A percentile compares a stretch with the other conserved stretches of the same genome.
Evolutionary conservation across 2,888 invertebrate species (phyloP).

Genomic region (Oligia fasciuncula): DNA sequence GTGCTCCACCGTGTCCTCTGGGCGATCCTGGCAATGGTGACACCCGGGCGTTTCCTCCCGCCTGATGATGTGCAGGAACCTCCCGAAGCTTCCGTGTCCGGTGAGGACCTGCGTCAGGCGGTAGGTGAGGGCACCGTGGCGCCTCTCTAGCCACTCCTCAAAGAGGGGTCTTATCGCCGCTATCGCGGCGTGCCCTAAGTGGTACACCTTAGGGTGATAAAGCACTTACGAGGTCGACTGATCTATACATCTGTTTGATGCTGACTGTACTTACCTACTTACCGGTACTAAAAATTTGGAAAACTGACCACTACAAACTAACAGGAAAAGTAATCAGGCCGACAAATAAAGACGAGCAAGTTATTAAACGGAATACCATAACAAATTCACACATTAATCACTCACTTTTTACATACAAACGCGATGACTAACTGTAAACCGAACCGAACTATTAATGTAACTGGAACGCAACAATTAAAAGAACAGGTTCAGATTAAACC

Average conservation of each 20-base stretch:
- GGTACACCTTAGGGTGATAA: background rate
- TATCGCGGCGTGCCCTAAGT: too few relatives aligned
- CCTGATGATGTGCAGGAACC: too few relatives aligned
- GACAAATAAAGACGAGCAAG: conserved; percentile 38
- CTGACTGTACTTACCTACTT: background rate
- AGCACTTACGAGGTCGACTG: background rate
- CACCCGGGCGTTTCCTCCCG: too few relatives aligned
- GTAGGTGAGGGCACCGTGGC: too few relatives aligned
- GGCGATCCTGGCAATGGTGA: too few relatives aligned
- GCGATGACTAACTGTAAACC: conserved; percentile 59
- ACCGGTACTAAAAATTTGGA: background rate
- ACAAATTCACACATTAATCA: conserved; percentile 59
- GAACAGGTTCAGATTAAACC: conserved; percentile 72
- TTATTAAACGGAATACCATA: conserved; percentile 34
- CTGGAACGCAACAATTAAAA: conserved; percentile 70
- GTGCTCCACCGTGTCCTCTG: too few relatives aligned
- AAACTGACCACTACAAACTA: conserved; percentile 2
- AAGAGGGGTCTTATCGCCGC: too few relatives aligned
- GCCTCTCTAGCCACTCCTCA: too few relatives aligned
- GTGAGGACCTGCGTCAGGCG: too few relatives aligned
- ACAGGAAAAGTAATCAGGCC: conserved; percentile 42
- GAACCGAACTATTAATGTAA: conserved; percentile 61
- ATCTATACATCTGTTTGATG: background rate
- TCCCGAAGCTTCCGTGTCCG: too few relatives aligned
- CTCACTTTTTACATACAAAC: conserved; percentile 41